These are phyloP conservation scores for Rafetus swinhoei DNA, from an alignment of 2,113 vertebrate genomes.

Conservation along the genomic window DNA sequence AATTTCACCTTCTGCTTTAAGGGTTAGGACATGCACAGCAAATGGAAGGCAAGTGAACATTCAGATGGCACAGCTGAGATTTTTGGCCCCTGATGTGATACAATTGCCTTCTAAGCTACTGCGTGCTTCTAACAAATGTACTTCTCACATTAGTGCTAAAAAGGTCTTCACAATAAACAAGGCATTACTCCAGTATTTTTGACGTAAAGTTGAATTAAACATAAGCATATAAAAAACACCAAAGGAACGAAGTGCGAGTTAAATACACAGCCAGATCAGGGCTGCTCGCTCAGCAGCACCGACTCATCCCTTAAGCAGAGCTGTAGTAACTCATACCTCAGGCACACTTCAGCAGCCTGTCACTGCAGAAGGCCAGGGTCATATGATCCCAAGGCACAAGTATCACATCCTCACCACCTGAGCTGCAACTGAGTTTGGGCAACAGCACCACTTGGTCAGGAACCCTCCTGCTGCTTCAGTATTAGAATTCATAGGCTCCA, in stretches of 20 bases:
- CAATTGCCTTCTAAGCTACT: neutral
- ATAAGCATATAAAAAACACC: neutral
- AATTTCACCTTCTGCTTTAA: neutral
- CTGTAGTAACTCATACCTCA: neutral
- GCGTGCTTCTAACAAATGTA: neutral
- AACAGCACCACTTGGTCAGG: too few species aligned
- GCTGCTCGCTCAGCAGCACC: neutral
- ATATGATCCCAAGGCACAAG: neutral
- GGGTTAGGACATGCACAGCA: neutral
- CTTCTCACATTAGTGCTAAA: neutral
- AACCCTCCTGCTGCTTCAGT: too few species aligned
- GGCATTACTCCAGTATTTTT: neutral
- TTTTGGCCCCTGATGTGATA: neutral
- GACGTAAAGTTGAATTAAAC: neutral
- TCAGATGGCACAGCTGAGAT: neutral
- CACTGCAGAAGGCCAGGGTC: neutral
- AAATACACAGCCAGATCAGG: neutral
- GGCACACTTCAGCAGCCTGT: neutral
- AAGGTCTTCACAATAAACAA: neutral
- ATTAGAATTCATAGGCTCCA: too few species aligned
- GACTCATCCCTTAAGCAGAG: neutral
- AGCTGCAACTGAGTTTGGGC: too few species aligned
- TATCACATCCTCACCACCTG: too few species aligned
- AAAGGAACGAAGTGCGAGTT: neutral
- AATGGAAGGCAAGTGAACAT: neutral